phyloP scores from a whole-genome alignment of 1,140 invertebrate species.

The Bombus ignitus region DNA sequence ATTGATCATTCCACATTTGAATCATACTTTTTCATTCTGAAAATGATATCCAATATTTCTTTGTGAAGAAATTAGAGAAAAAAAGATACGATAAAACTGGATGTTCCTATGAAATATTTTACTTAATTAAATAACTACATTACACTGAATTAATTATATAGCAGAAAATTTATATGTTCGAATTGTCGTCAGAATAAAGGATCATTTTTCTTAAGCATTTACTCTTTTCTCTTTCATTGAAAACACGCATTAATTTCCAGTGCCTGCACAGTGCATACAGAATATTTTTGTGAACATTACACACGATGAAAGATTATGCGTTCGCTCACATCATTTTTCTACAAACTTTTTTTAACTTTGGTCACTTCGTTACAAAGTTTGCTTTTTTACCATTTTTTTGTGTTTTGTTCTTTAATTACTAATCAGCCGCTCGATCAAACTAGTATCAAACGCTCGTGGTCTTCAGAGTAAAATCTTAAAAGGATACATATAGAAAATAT shows the following conservation, averaged over 20 bases:
- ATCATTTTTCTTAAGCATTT: slow-evolving; percentile 35
- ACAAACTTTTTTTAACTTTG: slow-evolving; percentile 72
- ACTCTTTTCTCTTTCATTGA: slow-evolving; percentile 35
- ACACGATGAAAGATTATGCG: slow-evolving; percentile 47
- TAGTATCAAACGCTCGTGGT: slow-evolving; percentile 47
- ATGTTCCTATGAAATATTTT: slow-evolving; percentile 76
- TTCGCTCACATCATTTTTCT: slow-evolving; percentile 58
- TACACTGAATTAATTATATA: slow-evolving; percentile 77
- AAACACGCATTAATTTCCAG: slow-evolving; percentile 43
- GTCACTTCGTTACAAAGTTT: slow-evolving; percentile 71
- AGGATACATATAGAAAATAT: slow-evolving; percentile 62
- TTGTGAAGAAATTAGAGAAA: slow-evolving; percentile 31
- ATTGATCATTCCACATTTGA: background rate
- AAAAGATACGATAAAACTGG: slow-evolving; percentile 26
- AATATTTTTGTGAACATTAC: slow-evolving; percentile 12
- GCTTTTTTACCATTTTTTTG: background rate
- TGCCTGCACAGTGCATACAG: slow-evolving; percentile 33
- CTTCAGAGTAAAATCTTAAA: slow-evolving; percentile 43
- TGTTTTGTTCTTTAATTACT: slow-evolving; percentile 23
- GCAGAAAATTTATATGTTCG: slow-evolving; percentile 77
- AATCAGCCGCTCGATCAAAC: slow-evolving; percentile 30
- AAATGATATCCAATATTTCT: slow-evolving; percentile 15
- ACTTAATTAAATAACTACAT: slow-evolving; percentile 75
- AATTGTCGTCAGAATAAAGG: slow-evolving; percentile 54
- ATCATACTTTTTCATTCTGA: background rate